These are phyloP conservation scores for Leptodactylus fuscus DNA, from an alignment of 2,113 vertebrate genomes.

Conservation along the genomic window DNA sequence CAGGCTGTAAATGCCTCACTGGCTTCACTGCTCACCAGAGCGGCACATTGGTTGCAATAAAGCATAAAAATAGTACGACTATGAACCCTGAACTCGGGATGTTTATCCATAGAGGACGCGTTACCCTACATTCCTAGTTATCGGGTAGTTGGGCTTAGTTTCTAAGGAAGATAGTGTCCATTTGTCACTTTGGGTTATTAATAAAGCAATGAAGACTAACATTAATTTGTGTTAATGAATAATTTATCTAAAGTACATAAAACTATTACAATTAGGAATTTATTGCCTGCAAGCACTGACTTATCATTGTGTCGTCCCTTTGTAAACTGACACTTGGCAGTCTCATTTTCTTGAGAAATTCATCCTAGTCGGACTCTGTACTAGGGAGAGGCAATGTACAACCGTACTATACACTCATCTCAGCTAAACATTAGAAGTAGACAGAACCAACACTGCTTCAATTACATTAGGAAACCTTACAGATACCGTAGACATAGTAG, in stretches of 20 bases:
- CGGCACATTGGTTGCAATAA: not conserved
- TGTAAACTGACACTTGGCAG: not conserved
- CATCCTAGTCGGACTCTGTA: slow-evolving; percentile 33
- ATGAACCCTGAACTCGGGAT: not conserved
- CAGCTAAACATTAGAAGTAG: not conserved
- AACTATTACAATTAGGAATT: not conserved
- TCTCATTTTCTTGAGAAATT: slow-evolving; percentile 24
- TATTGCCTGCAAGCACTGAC: not conserved
- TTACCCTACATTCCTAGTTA: not conserved
- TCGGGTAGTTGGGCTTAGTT: not conserved
- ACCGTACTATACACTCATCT: slow-evolving; percentile 1
- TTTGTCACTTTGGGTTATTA: not conserved
- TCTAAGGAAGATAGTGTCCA: not conserved
- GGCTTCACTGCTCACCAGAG: not conserved
- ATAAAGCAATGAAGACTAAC: too few species aligned
- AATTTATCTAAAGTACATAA: too few species aligned
- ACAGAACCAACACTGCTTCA: not conserved
- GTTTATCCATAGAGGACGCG: not conserved
- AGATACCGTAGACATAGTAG: not conserved
- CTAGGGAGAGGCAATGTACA: slow-evolving; percentile 41
- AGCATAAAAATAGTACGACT: not conserved
- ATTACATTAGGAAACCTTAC: not conserved
- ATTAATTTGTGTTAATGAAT: too few species aligned
- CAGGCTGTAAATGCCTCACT: not conserved
- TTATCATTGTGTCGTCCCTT: not conserved